Conservation (phyloP, 2,888 invertebrate genomes). For the Melitaea athalia region DNA sequence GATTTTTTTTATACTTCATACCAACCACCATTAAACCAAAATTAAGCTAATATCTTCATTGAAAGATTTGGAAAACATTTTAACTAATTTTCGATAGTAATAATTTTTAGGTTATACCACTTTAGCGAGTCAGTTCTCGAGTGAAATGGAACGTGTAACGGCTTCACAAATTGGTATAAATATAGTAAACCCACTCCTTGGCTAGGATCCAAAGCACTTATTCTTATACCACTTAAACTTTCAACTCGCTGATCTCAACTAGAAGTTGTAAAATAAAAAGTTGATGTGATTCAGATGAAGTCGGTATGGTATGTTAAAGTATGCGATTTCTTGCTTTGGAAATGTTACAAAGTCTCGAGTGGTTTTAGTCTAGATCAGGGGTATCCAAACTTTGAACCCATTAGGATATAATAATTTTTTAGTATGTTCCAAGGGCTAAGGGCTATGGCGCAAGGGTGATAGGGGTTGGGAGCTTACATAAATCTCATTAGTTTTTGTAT, state of each 20-base stretch:
- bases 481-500: no score
- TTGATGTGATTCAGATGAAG: constrained; percentile 35
- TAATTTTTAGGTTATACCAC: background rate
- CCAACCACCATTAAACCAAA: no score
- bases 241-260: constrained; percentile 30
- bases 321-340: constrained; percentile 33
- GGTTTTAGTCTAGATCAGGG: background rate
- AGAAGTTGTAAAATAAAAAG: constrained; percentile 34
- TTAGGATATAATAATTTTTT: no score
- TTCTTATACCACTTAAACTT: constrained; percentile 38
- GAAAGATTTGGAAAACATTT: background rate
- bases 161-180: constrained; percentile 16
- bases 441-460: no score
- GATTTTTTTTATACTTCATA: no score
- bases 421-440: no score
- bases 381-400: no score
- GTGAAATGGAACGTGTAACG: constrained; percentile 7
- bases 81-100: background rate
- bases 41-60: no score
- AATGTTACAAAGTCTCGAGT: constrained; percentile 29
- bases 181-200: constrained; percentile 13
- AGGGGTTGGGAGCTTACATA: no score
- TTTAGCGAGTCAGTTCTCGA: background rate
- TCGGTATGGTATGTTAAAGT: constrained; percentile 30
- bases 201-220: constrained; percentile 20